Conservation (phyloP, 2,888 invertebrate genomes). For the Quadroppia sp. region DNA sequence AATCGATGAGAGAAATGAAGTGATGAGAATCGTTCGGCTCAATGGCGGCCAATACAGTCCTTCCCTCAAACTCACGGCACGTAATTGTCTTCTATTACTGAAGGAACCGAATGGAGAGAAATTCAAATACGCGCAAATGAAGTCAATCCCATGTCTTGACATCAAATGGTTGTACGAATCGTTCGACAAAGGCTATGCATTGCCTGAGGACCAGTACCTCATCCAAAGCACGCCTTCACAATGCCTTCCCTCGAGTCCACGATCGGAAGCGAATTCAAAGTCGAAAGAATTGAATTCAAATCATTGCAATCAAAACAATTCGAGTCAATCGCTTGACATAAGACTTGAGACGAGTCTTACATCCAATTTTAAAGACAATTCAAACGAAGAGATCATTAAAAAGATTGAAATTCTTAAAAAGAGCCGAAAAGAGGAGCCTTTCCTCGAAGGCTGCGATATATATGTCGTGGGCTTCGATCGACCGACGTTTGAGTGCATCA, state of each 20-base stretch:
- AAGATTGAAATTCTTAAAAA: neutral
- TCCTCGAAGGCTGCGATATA: constrained; percentile 30
- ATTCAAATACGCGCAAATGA: constrained; percentile 60
- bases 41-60: constrained; percentile 66
- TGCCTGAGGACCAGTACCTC: constrained; percentile 62
- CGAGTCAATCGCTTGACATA: neutral
- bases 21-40: constrained; percentile 64
- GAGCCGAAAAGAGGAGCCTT: neutral
- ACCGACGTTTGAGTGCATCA: neutral
- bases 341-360: neutral
- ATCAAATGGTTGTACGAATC: constrained; percentile 76
- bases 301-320: too few species aligned
- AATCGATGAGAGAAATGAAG: constrained; percentile 61
- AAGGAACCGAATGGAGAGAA: constrained; percentile 63
- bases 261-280: neutral
- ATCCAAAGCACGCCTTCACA: neutral
- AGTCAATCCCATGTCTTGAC: constrained; percentile 65
- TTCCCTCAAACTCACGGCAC: constrained; percentile 57
- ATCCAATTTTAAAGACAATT: neutral
- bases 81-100: constrained; percentile 58
- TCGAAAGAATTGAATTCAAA: neutral
- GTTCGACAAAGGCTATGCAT: constrained; percentile 65
- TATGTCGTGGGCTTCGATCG: constrained; percentile 31
- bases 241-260: neutral
- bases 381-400: neutral